phyloP scores from a whole-genome alignment of 2,888 invertebrate species.

The Erebia palarica region DNA sequence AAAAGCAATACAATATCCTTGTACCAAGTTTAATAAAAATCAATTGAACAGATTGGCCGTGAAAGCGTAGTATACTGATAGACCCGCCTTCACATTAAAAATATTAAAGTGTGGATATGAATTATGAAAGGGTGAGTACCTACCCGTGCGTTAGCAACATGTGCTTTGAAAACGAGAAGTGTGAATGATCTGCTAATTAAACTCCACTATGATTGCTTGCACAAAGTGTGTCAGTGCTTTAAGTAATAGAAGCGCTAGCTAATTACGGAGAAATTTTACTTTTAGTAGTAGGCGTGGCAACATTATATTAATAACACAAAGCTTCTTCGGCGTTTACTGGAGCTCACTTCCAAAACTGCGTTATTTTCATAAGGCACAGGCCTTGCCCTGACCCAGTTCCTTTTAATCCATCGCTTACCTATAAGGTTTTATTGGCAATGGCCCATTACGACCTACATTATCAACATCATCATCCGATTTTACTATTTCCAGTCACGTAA shows the following conservation, averaged over 20 bases:
- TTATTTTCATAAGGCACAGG: slow-evolving; percentile 75
- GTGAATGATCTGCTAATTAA: slow-evolving; percentile 64
- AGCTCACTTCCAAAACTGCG: slow-evolving; percentile 50
- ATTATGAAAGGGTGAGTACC: slow-evolving; percentile 5
- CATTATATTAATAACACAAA: slow-evolving; percentile 32
- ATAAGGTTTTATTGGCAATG: slow-evolving; percentile 82
- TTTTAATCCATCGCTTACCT: slow-evolving; percentile 82
- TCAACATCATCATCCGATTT: slow-evolving; percentile 82
- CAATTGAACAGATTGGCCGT: too few relatives aligned
- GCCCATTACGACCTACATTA: slow-evolving; percentile 82
- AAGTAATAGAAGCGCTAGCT: background rate
- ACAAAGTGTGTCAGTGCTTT: background rate
- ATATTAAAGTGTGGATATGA: too few relatives aligned
- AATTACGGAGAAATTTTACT: slow-evolving; percentile 6
- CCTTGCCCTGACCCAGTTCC: slow-evolving; percentile 78
- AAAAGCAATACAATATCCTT: too few relatives aligned
- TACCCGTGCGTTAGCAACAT: slow-evolving; percentile 10
- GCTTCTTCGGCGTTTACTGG: slow-evolving; percentile 10
- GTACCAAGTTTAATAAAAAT: too few relatives aligned
- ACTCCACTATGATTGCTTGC: slow-evolving; percentile 52
- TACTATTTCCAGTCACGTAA: slow-evolving; percentile 83
- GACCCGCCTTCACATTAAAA: too few relatives aligned
- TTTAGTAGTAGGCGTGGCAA: slow-evolving; percentile 28
- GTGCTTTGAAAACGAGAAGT: slow-evolving; percentile 63
- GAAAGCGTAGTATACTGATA: too few relatives aligned